These are phyloP conservation scores for Oryzias javanicus DNA, from an alignment of 2,113 vertebrate genomes.

Conservation along the genomic window DNA sequence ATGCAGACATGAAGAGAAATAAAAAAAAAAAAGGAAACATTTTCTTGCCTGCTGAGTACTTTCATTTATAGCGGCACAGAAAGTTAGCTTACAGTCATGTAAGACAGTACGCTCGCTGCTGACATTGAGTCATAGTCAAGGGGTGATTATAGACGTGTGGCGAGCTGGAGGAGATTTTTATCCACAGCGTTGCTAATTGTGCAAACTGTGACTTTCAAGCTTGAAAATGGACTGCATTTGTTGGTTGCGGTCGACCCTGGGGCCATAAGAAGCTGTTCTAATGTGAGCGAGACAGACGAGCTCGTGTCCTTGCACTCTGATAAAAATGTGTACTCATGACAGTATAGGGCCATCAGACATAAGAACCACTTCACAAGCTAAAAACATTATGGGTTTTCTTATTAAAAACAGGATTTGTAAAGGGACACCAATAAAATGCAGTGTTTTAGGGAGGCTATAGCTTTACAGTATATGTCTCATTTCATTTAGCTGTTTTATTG, in stretches of 20 bases:
- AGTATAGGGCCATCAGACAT: neutral
- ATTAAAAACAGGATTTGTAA: neutral
- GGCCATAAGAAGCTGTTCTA: constrained; percentile 4
- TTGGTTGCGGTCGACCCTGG: constrained; percentile 1
- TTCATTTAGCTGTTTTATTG: no score
- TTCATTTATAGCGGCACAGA: neutral
- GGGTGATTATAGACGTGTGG: no score
- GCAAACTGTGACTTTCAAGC: constrained; percentile 22
- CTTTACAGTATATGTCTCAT: no score
- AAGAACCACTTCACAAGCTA: neutral
- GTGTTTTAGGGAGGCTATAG: no score
- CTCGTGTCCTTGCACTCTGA: neutral
- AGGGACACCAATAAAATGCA: neutral
- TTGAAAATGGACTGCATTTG: constrained; percentile 7
- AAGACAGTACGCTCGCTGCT: no score
- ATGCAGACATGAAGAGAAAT: constrained; percentile 3
- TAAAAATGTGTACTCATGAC: neutral
- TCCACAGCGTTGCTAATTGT: constrained; percentile 28
- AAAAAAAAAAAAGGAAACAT: neutral
- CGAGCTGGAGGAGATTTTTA: constrained; percentile 10
- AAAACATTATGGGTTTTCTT: neutral
- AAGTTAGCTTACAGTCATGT: no score
- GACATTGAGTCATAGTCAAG: no score
- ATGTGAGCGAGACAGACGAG: no score
- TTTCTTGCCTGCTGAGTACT: neutral